These are phyloP conservation scores for Norana najaformis DNA, from an alignment of 2,888 invertebrate species.

Conservation along the genomic window DNA sequence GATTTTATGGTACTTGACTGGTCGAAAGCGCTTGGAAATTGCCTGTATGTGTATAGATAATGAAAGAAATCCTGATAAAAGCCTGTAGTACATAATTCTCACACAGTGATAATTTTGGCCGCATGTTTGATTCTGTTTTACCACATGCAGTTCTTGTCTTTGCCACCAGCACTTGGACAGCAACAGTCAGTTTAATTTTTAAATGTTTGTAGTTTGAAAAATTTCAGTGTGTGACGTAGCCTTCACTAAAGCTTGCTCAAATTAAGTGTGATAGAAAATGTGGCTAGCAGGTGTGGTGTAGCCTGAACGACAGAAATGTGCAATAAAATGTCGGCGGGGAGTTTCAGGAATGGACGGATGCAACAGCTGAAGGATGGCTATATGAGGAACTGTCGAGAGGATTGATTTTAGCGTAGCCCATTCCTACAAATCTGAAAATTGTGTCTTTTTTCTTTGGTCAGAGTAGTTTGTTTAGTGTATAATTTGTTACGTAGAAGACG, in stretches of 20 bases:
- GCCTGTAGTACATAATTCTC: no score
- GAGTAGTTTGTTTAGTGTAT: slow-evolving; percentile 5
- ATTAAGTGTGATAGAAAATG: background rate
- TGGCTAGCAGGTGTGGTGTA: background rate
- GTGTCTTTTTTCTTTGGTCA: background rate
- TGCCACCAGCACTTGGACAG: background rate
- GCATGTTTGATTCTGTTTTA: background rate
- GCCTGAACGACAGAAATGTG: background rate
- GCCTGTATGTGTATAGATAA: background rate
- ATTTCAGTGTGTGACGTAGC: background rate
- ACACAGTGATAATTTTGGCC: background rate
- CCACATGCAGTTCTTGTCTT: background rate
- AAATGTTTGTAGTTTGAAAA: background rate
- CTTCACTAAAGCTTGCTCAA: slow-evolving; percentile 24
- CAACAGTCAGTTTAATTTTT: background rate
- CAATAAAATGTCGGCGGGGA: background rate
- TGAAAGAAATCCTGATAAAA: background rate
- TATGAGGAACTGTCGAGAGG: background rate
- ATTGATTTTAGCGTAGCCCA: background rate
- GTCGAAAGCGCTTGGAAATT: background rate
- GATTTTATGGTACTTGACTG: background rate
- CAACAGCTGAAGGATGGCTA: background rate
- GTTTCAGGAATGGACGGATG: background rate
- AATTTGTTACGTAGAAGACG: background rate
- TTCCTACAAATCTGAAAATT: background rate